phyloP scores from a whole-genome alignment of 2,888 invertebrate genomes.

The Callimorpha dominula region DNA sequence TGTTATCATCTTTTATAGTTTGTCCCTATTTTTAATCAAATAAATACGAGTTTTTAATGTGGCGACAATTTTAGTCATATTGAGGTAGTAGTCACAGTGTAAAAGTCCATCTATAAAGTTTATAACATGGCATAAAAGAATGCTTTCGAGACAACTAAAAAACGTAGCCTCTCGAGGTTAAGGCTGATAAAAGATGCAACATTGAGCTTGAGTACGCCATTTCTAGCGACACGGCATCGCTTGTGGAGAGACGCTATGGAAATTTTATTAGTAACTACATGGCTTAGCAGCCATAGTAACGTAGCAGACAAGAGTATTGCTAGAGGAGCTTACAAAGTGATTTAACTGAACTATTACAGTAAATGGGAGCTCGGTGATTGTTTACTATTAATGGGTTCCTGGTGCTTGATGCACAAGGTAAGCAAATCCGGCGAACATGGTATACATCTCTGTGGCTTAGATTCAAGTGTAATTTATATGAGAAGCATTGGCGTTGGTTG shows the following conservation, averaged over 20 bases:
- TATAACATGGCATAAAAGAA: conserved; percentile 31
- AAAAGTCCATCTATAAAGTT: conserved; percentile 43
- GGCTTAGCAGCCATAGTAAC: conserved; percentile 28
- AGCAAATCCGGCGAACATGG: conserved; percentile 12
- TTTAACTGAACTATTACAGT: conserved; percentile 18
- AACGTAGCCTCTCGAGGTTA: conserved; percentile 36
- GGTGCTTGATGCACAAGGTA: conserved; percentile 15
- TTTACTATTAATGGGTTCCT: conserved; percentile 18
- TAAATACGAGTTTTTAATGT: too few relatives aligned
- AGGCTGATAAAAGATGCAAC: conserved; percentile 56
- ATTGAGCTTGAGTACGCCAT: conserved; percentile 35
- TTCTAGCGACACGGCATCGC: conserved; percentile 29
- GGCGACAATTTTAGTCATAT: too few relatives aligned
- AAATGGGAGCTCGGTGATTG: conserved; percentile 23
- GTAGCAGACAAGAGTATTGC: conserved; percentile 26
- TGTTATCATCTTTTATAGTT: too few relatives aligned
- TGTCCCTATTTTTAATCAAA: too few relatives aligned
- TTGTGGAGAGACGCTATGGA: conserved; percentile 47
- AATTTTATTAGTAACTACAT: conserved; percentile 51
- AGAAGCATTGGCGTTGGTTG: background rate
- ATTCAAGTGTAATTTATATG: conserved; percentile 14
- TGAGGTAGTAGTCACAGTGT: conserved; percentile 11
- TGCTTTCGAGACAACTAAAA: conserved; percentile 29
- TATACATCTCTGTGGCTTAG: conserved; percentile 14
- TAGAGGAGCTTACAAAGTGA: conserved; percentile 22